Conservation (phyloP, 2,113 vertebrate genomes). For the Oreochromis spilurus region DNA sequence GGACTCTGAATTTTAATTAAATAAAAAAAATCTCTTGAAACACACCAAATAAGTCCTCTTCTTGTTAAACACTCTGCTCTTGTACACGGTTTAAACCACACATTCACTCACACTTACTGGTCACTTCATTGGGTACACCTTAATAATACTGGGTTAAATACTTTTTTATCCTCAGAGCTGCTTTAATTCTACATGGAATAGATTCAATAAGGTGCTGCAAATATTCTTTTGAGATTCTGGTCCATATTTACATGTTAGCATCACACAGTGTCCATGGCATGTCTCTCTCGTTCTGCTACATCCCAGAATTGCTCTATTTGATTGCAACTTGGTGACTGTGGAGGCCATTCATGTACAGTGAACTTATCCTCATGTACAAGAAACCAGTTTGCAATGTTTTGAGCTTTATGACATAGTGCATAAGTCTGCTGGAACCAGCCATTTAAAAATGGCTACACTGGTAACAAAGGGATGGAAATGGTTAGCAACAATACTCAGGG, state of each 20-base stretch:
- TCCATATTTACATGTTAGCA: not conserved
- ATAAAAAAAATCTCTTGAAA: not conserved
- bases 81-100: not conserved
- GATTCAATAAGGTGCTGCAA: fast-evolving
- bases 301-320: not conserved
- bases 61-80: fast-evolving
- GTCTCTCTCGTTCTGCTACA: not conserved
- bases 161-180: not conserved
- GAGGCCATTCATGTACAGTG: fast-evolving
- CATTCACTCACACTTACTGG: fast-evolving
- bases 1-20: not conserved
- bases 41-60: not conserved
- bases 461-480: fast-evolving
- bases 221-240: not conserved
- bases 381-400: not conserved
- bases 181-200: not conserved
- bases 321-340: not conserved
- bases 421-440: not conserved
- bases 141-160: not conserved
- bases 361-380: not conserved
- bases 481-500: not conserved
- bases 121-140: not conserved
- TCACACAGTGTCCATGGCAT: not conserved
- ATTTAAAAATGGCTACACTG: not conserved
- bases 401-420: not conserved